Evolutionary conservation across 1,140 invertebrate species (phyloP).

Genomic region (Spodoptera frugiperda): DNA sequence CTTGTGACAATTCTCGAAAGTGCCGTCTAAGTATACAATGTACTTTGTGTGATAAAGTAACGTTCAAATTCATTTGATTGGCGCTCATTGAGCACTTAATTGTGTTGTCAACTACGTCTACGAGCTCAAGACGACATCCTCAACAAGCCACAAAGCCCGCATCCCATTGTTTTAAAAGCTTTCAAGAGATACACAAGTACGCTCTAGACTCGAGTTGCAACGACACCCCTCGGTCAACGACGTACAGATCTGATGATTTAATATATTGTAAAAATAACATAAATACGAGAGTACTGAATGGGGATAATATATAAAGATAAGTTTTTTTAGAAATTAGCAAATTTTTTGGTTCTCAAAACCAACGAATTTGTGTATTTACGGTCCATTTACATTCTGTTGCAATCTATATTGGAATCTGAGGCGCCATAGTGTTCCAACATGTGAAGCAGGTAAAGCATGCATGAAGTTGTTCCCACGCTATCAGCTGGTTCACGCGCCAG

Average conservation of each 20-base stretch:
- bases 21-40: slow-evolving; percentile 24
- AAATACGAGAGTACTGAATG: too few relatives aligned
- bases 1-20: slow-evolving; percentile 4
- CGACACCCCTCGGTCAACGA: slow-evolving; percentile 46
- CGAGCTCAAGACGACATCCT: slow-evolving; percentile 52
- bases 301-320: too few relatives aligned
- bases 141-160: slow-evolving; percentile 66
- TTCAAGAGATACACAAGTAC: slow-evolving; percentile 61
- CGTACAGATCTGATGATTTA: neutral
- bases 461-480: slow-evolving; percentile 76
- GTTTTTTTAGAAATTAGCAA: too few relatives aligned
- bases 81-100: slow-evolving; percentile 67
- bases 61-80: slow-evolving; percentile 55
- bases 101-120: slow-evolving; percentile 65
- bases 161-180: slow-evolving; percentile 75
- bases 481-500: slow-evolving; percentile 78
- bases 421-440: slow-evolving; percentile 52
- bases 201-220: slow-evolving; percentile 46
- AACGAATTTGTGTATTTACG: neutral
- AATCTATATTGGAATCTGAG: slow-evolving; percentile 38
- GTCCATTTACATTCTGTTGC: slow-evolving; percentile 25
- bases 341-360: too few relatives aligned
- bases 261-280: neutral
- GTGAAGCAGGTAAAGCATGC: slow-evolving; percentile 45
- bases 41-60: slow-evolving; percentile 5